Conservation (phyloP, 64 coral and sea anemone species). For the Montipora capricornis region DNA sequence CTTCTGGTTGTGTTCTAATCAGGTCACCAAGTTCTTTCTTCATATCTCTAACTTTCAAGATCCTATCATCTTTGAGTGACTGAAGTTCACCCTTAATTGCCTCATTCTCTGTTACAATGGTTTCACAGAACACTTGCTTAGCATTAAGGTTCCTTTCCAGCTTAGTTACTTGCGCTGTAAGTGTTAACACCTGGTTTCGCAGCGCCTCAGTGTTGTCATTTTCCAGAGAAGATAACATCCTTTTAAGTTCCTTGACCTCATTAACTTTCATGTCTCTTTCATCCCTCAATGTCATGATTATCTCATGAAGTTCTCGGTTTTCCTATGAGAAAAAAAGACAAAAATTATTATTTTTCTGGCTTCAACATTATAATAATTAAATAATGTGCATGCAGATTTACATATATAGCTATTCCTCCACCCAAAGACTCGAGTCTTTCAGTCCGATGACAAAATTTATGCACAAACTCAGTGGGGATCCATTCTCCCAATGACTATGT, state of each 20-base stretch:
- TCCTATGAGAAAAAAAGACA: conserved; percentile 34
- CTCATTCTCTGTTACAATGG: conserved; percentile 76
- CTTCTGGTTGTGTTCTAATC: conserved; percentile 9
- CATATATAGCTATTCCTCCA: too few species aligned
- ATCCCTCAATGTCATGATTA: conserved; percentile 81
- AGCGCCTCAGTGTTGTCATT: conserved; percentile 36
- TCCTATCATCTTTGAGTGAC: conserved; percentile 70
- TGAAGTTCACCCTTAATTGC: conserved; percentile 73
- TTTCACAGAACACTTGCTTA: conserved; percentile 87
- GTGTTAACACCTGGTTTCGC: conserved; percentile 60
- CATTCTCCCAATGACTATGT: too few species aligned
- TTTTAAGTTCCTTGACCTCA: conserved; percentile 63
- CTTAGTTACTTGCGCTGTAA: conserved; percentile 45
- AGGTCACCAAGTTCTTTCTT: conserved; percentile 60
- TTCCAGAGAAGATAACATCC: conserved; percentile 59
- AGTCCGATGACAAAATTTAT: too few species aligned
- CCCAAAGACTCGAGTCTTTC: too few species aligned
- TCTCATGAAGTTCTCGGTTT: conserved; percentile 86
- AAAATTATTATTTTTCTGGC: too few species aligned
- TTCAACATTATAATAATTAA: too few species aligned
- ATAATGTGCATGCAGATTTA: too few species aligned
- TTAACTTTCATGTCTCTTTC: conserved; percentile 58
- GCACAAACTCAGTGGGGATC: too few species aligned
- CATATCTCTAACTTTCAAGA: conserved; percentile 58
- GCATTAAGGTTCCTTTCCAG: conserved; percentile 79